These are phyloP conservation scores for Selenia dentaria DNA, from an alignment of 2,888 invertebrate species.

Conservation along the genomic window DNA sequence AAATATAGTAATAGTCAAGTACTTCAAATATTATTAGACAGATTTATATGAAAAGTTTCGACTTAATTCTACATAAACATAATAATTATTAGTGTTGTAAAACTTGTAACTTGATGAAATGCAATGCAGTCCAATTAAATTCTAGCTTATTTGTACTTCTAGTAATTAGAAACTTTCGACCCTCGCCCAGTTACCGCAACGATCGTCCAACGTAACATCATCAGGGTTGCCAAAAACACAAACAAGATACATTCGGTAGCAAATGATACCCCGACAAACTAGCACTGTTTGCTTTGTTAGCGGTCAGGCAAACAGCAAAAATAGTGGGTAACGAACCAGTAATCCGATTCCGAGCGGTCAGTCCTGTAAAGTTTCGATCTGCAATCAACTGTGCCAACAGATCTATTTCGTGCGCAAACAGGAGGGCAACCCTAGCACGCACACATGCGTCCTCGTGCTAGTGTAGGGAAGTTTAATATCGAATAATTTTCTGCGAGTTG, in stretches of 20 bases:
- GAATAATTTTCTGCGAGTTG: neutral
- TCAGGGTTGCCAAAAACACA: slow-evolving; percentile 56
- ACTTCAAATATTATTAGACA: too few relatives aligned
- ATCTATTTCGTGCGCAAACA: slow-evolving; percentile 74
- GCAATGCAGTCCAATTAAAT: too few relatives aligned
- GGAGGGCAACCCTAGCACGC: slow-evolving; percentile 50
- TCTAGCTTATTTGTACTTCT: too few relatives aligned
- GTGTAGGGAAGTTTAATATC: slow-evolving; percentile 4
- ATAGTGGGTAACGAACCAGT: slow-evolving; percentile 73
- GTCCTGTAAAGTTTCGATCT: slow-evolving; percentile 74
- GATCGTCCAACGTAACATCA: slow-evolving; percentile 22
- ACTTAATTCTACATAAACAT: too few relatives aligned
- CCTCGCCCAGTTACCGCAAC: neutral
- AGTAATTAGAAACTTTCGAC: slow-evolving; percentile 26
- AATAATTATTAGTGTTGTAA: too few relatives aligned
- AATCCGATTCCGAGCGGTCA: slow-evolving; percentile 78
- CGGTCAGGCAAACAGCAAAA: slow-evolving; percentile 71
- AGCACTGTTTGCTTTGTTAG: slow-evolving; percentile 67
- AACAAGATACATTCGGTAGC: slow-evolving; percentile 39
- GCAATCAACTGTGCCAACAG: slow-evolving; percentile 77
- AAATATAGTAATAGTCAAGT: too few relatives aligned
- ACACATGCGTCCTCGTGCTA: slow-evolving; percentile 7
- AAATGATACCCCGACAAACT: slow-evolving; percentile 38
- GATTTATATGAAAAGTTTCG: too few relatives aligned
- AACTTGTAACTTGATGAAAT: too few relatives aligned